phyloP scores from a whole-genome alignment of 2,888 invertebrate genomes.

The Conchocele bisecta region DNA sequence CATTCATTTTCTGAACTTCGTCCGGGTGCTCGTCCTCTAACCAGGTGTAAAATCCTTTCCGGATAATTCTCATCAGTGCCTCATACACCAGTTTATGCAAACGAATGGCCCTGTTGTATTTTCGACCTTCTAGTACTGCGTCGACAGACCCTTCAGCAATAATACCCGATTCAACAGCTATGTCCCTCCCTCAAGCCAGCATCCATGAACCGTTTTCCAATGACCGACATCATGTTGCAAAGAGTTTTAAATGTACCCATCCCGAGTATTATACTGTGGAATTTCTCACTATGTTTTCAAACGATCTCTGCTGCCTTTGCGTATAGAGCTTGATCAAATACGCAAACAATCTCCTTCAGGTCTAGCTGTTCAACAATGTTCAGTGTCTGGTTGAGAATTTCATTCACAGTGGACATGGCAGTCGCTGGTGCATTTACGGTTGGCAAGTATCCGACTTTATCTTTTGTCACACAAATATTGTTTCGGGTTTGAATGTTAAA shows the following conservation, averaged over 20 bases:
- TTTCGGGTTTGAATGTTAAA: no score
- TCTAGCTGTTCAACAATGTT: no score
- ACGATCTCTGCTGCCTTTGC: no score
- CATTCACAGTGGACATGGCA: no score
- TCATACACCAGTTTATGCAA: conserved; percentile 40
- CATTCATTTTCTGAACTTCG: background rate
- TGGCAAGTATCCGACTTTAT: no score
- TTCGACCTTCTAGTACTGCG: conserved; percentile 23
- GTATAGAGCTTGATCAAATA: no score
- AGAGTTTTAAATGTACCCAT: conserved; percentile 35
- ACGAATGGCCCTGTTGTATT: conserved; percentile 44
- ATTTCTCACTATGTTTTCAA: no score
- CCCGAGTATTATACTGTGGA: background rate
- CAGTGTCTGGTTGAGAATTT: no score
- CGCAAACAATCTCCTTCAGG: no score
- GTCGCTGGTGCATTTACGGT: no score
- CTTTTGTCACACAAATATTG: no score
- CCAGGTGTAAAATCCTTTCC: background rate
- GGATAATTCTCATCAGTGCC: conserved; percentile 24
- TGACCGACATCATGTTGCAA: conserved; percentile 4
- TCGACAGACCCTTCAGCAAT: conserved; percentile 27
- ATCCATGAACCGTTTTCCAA: conserved; percentile 24
- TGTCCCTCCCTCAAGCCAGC: conserved; percentile 14
- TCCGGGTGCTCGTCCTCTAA: background rate
- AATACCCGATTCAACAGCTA: conserved; percentile 16